Base-by-base conservation (phyloP, 1,140 invertebrate species). In the Drusus annulatus region DNA sequence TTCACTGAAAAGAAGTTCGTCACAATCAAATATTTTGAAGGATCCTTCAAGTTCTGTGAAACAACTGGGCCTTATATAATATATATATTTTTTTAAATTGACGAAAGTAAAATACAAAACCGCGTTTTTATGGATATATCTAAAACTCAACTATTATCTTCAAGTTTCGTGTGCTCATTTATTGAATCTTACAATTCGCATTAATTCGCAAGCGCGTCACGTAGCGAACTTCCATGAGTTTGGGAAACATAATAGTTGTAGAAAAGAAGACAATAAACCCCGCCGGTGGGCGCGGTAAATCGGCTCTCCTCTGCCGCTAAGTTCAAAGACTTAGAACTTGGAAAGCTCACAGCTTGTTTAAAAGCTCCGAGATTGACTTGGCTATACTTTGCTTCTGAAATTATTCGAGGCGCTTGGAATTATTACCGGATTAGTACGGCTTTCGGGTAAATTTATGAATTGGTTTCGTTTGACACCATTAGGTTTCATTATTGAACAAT, bases 251-350 rank as follows among this genome's bases (percentile, higher is more conserved):
- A 19, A 17, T 51, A 16, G 68, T 50, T 16, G n/a, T n/a, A 50
- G 10, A 17, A 71, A 45, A 52, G 63, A 51, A 71, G 50, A 71
- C 68, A 71, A 52, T 71, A 51, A 71, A 71, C 16, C 45, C 31
- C 17, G 45, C 7, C 36, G 36, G 19, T 10, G 31, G 19, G 50
- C 36, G 17, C 68, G 36, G 68, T 52, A 71, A 52, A 71, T 51
- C 68, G 31, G 31, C 68, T 45, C 19, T 50, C 68, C 52, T 19
- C 17, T 16, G 23, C 36, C n/a, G 28, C 62, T 65, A 65, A 65
- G 62, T 65, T 65, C 62, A 65, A 25, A 65, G 62, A 65, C 62
- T 65, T 65, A 31, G 62, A 65, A 28, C 62, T 65, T 65, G 25
- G 8, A 65, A 60, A 65, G 62, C 62, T 25, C 21, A 16, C 21